Conservation (phyloP, 2,888 invertebrate species). For the Drosophila pseudotakahashii region DNA sequence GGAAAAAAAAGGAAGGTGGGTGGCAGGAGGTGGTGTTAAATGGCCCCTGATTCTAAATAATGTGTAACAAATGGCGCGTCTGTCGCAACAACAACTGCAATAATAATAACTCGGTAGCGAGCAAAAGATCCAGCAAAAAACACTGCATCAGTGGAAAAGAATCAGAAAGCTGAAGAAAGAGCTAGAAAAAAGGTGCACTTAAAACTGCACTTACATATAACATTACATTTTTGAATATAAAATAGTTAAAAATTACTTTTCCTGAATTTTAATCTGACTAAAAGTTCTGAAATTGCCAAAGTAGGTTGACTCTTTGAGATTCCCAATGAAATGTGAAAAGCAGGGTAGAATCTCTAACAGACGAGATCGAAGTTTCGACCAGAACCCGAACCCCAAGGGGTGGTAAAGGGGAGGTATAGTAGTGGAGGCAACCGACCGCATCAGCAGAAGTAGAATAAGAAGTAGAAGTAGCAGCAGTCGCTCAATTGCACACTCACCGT, state of each 20-base stretch:
- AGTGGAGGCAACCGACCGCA: slow-evolving; percentile 35
- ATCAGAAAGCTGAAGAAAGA: no score
- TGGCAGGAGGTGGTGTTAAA: slow-evolving; percentile 11
- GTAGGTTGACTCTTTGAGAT: no score
- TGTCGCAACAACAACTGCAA: slow-evolving; percentile 61
- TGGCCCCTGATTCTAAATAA: slow-evolving; percentile 61
- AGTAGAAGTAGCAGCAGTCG: slow-evolving; percentile 47
- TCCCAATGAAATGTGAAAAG: no score
- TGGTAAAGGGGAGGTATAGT: background rate
- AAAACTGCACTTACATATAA: no score
- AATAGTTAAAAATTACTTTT: no score
- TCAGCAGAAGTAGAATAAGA: slow-evolving; percentile 20
- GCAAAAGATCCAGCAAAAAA: slow-evolving; percentile 17
- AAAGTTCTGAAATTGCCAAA: no score
- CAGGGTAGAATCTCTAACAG: background rate
- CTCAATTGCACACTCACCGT: slow-evolving; percentile 75
- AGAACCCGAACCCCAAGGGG: slow-evolving; percentile 2
- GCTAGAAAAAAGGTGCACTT: no score
- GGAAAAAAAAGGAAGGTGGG: background rate
- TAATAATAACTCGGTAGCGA: slow-evolving; percentile 66
- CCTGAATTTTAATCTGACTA: no score
- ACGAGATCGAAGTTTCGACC: background rate
- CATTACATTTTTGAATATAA: no score
- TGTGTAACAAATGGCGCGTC: slow-evolving; percentile 77
- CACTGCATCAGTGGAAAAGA: slow-evolving; percentile 5